Evolutionary conservation across 2,113 vertebrate genomes (phyloP), one percentile per base, ranked within the genome.

Genomic region (Percopsis transmontana): DNA sequence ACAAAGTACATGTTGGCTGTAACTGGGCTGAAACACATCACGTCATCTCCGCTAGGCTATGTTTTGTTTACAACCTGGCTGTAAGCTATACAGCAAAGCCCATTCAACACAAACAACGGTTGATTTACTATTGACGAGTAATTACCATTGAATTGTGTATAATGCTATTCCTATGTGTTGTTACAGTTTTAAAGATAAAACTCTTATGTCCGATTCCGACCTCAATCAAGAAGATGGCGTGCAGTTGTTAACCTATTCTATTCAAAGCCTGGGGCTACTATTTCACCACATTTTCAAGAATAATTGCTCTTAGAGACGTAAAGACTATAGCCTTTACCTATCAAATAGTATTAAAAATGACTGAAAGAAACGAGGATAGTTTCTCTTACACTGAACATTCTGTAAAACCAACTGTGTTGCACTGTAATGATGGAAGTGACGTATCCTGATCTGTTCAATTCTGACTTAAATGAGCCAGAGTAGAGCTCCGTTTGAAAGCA

Each of bases 101-200:
- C 76, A 68, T 85, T 83, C 76, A 67, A 48, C 54, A 62, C 75
- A 65, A 15, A 21, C 66, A 68, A 77, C 70, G 73, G 58, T 84
- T 85, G 47, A 84, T 85, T 81, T 84, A 61, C 75, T 77, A 66
- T 24, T 77, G 77, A 45, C 1, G 52, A 63, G 68, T 79, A 85
- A 86, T 84, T 72, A 78, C 58, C 6, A 52, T 66, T 58, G 51
- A 54, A 70, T 70, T 58, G 66, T 63, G 61, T 70, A 58, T 69
- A 50, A 68, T 47, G 66, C 53, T 45, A 42, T 18, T 21, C 39
- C 33, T n/a, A n/a, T n/a, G n/a, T n/a, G n/a, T n/a, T n/a, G n/a
- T n/a, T 14, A 12, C 27, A 39, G 55, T 74, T 76, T 48, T 50
- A 81, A 78, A 77, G 62, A 72, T 72, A 75, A 55, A 66, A 19